Percentiles rank a stretch among this genome's conserved stretches.
Conservation (phyloP, 2,797 vertebrate species). For the Australoheros facetus region DNA sequence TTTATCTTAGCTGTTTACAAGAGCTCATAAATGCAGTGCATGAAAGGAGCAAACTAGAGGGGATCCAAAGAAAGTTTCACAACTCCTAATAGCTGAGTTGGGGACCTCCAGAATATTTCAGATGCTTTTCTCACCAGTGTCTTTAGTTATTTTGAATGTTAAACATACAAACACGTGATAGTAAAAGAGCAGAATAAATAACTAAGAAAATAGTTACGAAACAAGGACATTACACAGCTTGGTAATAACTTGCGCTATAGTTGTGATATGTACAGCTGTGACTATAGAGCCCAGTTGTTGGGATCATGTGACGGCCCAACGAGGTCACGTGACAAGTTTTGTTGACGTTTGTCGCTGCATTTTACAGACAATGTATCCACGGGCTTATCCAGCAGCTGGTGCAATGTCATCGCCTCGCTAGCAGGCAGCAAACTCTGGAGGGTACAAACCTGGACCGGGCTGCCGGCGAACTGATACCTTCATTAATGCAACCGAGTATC, state of each 20-base stretch:
- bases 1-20: not conserved
- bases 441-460: not conserved
- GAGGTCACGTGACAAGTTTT: slow-evolving; percentile 75
- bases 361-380: slow-evolving; percentile 44
- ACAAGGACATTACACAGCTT: not conserved
- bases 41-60: not conserved
- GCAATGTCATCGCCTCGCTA: slow-evolving; percentile 76
- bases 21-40: too few species aligned
- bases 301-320: slow-evolving; percentile 65
- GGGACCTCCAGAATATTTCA: not conserved
- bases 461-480: not conserved
- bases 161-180: not conserved
- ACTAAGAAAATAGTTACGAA: not conserved
- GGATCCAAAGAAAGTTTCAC: not conserved
- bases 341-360: slow-evolving; percentile 73
- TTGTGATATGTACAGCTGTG: not conserved
- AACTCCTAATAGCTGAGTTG: not conserved
- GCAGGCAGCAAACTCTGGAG: slow-evolving; percentile 31
- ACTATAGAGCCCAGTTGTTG: not conserved
- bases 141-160: not conserved
- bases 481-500: slow-evolving; percentile 11
- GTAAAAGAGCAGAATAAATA: not conserved
- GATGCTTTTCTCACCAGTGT: not conserved
- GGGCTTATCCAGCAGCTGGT: slow-evolving; percentile 48
- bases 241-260: not conserved